These are phyloP conservation scores for Brachyhypopomus occidentalis DNA, from an alignment of 2,113 vertebrate genomes.

Conservation along the genomic window DNA sequence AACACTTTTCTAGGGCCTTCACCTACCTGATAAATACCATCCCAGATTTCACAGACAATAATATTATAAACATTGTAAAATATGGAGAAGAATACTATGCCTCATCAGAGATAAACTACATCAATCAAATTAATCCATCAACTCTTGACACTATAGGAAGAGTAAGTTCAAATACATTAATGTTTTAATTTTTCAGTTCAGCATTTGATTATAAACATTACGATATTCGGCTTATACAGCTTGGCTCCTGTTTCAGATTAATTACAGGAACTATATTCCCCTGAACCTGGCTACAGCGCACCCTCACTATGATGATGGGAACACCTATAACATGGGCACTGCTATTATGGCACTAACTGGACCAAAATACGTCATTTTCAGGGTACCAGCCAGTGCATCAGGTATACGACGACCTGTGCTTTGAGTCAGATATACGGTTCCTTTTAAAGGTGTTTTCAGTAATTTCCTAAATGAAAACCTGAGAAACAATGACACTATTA, in stretches of 20 bases:
- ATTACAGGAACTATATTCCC: conserved; percentile 86
- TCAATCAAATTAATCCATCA: conserved; percentile 83
- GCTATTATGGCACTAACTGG: conserved; percentile 82
- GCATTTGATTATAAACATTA: background rate
- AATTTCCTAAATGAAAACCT: too few species aligned
- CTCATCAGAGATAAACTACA: conserved; percentile 88
- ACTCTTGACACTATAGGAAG: conserved; percentile 86
- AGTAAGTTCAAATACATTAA: conserved; percentile 67
- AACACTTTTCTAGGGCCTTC: conserved; percentile 75
- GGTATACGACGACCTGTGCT: conserved; percentile 66
- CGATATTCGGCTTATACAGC: too few species aligned
- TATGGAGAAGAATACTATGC: conserved; percentile 88
- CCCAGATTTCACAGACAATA: conserved; percentile 96
- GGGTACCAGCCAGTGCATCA: conserved; percentile 77
- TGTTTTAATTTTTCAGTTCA: background rate
- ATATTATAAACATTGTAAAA: conserved; percentile 90
- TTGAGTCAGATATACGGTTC: too few species aligned
- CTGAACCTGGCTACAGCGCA: conserved; percentile 88
- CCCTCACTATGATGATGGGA: conserved; percentile 88
- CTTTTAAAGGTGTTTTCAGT: too few species aligned
- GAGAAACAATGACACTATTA: too few species aligned
- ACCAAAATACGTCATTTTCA: conserved; percentile 89
- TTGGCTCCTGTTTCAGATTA: conserved; percentile 70
- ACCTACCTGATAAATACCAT: conserved; percentile 84
- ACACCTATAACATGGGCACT: conserved; percentile 90